phyloP scores from a whole-genome alignment of 2,113 vertebrate genomes.

The Stigmatopora nigra region DNA sequence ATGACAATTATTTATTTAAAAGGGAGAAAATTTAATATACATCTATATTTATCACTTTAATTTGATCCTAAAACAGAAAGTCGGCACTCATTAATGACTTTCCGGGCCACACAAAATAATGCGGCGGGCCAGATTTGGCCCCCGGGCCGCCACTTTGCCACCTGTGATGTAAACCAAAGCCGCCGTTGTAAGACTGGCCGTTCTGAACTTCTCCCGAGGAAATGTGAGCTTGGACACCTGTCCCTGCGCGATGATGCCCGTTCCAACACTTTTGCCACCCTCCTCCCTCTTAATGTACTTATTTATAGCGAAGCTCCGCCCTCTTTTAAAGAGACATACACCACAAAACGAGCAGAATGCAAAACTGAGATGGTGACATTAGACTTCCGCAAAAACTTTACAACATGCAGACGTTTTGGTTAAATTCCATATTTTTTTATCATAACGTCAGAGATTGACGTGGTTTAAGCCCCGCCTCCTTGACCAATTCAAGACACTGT shows the following conservation, averaged over 20 bases:
- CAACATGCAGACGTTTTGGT: not conserved
- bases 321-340: conserved; percentile 10
- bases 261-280: conserved; percentile 54
- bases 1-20: no score
- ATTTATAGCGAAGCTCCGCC: conserved; percentile 73
- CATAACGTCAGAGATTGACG: not conserved
- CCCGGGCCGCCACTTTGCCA: no score
- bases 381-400: not conserved
- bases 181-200: conserved; percentile 65
- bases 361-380: not conserved
- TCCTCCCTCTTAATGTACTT: conserved; percentile 42
- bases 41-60: no score
- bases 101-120: no score
- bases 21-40: no score
- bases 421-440: not conserved
- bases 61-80: no score
- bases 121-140: no score
- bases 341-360: not conserved
- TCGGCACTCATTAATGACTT: no score
- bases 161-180: conserved; percentile 22
- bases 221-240: conserved; percentile 82
- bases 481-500: not conserved
- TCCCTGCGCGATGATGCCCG: conserved; percentile 65
- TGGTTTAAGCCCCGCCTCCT: not conserved
- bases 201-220: conserved; percentile 73